These are phyloP conservation scores for Fistularia commersonii DNA, from an alignment of 2,797 vertebrate genomes.

Conservation along the genomic window DNA sequence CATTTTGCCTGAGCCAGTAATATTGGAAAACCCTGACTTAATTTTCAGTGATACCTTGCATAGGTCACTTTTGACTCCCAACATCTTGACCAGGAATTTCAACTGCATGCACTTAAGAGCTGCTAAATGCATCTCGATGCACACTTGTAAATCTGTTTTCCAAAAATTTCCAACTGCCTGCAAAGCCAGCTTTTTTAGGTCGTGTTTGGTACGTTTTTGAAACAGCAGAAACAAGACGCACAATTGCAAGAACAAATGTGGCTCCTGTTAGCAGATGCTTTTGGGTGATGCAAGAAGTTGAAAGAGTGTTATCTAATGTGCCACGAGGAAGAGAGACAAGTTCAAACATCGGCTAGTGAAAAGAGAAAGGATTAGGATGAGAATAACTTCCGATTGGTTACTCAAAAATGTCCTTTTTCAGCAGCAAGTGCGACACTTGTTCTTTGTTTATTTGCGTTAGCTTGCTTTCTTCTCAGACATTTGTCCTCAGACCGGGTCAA, in stretches of 20 bases:
- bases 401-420: conserved; percentile 16
- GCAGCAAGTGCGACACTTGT: conserved; percentile 10
- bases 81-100: too few species aligned
- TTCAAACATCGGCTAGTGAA: conserved; percentile 25
- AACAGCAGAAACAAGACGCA: too few species aligned
- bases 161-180: too few species aligned
- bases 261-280: conserved; percentile 8
- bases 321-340: neutral
- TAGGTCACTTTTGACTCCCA: too few species aligned
- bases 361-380: conserved; percentile 3
- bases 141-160: too few species aligned
- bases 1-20: too few species aligned
- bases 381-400: neutral
- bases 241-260: too few species aligned
- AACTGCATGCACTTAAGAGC: too few species aligned
- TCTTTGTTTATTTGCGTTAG: neutral
- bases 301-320: conserved; percentile 15
- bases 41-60: too few species aligned
- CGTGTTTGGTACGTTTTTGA: neutral
- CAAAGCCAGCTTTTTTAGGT: too few species aligned
- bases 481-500: neutral
- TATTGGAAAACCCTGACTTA: too few species aligned
- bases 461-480: conserved; percentile 4
- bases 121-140: too few species aligned
- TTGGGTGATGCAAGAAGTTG: conserved; percentile 52